These are phyloP conservation scores for Myiotriccus ornatus DNA, from an alignment of 2,797 vertebrate genomes.

Conservation along the genomic window DNA sequence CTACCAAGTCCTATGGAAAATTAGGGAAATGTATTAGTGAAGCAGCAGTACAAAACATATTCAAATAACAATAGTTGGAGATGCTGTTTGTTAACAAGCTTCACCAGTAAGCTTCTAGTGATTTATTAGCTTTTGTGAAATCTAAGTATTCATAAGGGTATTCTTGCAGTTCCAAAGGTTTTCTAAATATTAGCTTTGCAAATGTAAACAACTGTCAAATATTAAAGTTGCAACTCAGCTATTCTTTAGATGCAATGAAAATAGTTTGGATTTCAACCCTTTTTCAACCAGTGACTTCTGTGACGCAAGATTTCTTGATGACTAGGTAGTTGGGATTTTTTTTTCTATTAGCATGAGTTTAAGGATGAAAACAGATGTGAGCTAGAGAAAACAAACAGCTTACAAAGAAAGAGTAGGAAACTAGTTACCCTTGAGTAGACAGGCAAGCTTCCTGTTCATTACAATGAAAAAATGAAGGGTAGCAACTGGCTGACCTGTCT, in stretches of 20 bases:
- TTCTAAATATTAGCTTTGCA: conserved; percentile 20
- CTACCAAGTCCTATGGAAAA: background rate
- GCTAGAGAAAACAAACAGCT: conserved; percentile 26
- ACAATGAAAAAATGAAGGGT: conserved; percentile 56
- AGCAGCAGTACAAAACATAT: background rate
- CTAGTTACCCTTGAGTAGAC: conserved; percentile 22
- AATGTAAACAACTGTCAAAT: conserved; percentile 20
- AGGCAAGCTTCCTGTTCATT: conserved; percentile 63
- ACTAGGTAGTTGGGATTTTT: background rate
- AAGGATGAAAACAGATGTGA: conserved; percentile 5
- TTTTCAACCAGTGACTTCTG: background rate
- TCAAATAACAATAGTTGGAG: background rate
- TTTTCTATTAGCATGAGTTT: background rate
- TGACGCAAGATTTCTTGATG: background rate
- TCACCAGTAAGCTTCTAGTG: background rate
- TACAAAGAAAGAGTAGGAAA: conserved; percentile 48
- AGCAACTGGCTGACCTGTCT: conserved; percentile 63
- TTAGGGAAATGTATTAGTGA: background rate
- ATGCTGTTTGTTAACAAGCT: background rate
- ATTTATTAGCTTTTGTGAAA: conserved; percentile 4
- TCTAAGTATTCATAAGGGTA: background rate
- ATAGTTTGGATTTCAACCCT: background rate
- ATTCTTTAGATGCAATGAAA: background rate
- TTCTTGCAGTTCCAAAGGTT: background rate
- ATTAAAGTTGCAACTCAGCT: background rate